Percentiles rank a stretch among this genome's conserved stretches.
Conservation (phyloP, 1,140 invertebrate species). For the Cyclina sinensis region DNA sequence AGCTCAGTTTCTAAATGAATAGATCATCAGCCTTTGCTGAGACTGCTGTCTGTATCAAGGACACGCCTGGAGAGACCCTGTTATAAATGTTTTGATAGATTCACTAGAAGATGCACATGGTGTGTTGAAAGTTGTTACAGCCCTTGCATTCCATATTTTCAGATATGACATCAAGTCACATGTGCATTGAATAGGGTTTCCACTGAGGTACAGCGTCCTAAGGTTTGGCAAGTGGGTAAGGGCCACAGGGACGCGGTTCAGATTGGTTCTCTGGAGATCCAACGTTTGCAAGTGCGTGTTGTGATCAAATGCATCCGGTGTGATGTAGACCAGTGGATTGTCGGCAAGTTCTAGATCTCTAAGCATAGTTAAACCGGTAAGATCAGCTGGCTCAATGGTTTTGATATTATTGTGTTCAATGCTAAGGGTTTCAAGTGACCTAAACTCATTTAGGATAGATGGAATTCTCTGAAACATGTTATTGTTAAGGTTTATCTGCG, state of each 20-base stretch:
- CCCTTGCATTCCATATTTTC: not conserved
- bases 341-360: not conserved
- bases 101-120: not conserved
- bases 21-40: too few relatives aligned
- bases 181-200: not conserved
- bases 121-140: not conserved
- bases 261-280: not conserved
- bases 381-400: not conserved
- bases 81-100: not conserved
- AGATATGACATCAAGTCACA: not conserved
- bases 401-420: not conserved
- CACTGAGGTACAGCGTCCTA: not conserved
- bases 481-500: not conserved
- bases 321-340: not conserved
- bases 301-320: not conserved
- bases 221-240: not conserved
- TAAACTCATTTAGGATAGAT: not conserved
- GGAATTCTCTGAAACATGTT: not conserved
- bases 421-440: not conserved
- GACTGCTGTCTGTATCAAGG: not conserved
- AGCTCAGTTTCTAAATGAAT: too few relatives aligned
- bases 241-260: not conserved
- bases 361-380: not conserved
- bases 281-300: not conserved
- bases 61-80: not conserved